Percentiles rank a stretch among this genome's conserved stretches.
These are phyloP conservation scores for Acheta domesticus DNA, from an alignment of 2,888 invertebrate species.

Conservation along the genomic window DNA sequence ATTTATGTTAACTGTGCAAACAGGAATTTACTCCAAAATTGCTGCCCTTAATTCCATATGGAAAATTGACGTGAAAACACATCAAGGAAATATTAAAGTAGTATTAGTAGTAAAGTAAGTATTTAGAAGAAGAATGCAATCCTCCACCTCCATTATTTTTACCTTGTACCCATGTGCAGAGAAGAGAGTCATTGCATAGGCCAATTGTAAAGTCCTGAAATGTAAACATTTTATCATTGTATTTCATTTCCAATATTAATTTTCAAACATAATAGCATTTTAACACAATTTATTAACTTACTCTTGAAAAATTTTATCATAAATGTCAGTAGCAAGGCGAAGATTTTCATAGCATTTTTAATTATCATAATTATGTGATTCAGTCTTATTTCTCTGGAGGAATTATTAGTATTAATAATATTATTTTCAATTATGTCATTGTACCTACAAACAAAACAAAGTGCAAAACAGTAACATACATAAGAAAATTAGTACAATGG, in stretches of 20 bases:
- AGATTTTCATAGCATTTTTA: conserved; percentile 77
- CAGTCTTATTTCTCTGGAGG: conserved; percentile 65
- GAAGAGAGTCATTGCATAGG: conserved; percentile 70
- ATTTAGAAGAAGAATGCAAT: background rate
- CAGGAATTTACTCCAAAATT: too few relatives aligned
- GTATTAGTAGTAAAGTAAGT: background rate
- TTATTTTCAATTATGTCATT: conserved; percentile 70
- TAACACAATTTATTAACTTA: conserved; percentile 50
- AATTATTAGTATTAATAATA: conserved; percentile 57
- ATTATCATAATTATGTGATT: conserved; percentile 79
- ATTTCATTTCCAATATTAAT: too few relatives aligned
- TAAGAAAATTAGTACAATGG: background rate
- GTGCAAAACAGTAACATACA: too few relatives aligned
- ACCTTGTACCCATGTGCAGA: conserved; percentile 69
- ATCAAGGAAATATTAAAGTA: too few relatives aligned
- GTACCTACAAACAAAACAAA: conserved; percentile 48
- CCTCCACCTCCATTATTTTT: conserved; percentile 39
- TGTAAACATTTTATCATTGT: conserved; percentile 27
- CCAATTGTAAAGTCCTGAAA: conserved; percentile 65
- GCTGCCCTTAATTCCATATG: too few relatives aligned
- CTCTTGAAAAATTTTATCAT: conserved; percentile 81
- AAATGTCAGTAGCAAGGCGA: conserved; percentile 74
- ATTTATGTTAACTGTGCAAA: too few relatives aligned
- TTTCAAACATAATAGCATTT: too few relatives aligned
- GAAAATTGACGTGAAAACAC: too few relatives aligned